These are phyloP conservation scores for Cistogaster globosa DNA, from an alignment of 2,888 invertebrate genomes.

Conservation along the genomic window DNA sequence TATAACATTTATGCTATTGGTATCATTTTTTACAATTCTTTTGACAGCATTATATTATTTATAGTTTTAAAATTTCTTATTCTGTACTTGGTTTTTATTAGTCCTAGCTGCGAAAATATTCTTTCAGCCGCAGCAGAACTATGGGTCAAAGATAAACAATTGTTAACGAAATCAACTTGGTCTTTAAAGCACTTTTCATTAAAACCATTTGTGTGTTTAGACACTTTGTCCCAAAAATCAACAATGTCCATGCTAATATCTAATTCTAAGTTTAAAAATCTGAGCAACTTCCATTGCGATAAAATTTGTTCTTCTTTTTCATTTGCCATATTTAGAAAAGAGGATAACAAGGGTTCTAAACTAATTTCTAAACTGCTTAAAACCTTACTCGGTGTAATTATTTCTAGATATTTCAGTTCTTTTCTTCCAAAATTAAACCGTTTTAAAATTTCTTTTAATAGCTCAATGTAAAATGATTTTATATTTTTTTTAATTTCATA, in stretches of 20 bases:
- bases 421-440: slow-evolving; percentile 44
- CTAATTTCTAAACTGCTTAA: slow-evolving; percentile 30
- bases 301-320: slow-evolving; percentile 23
- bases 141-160: slow-evolving; percentile 42
- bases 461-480: slow-evolving; percentile 49
- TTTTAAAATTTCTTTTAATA: slow-evolving; percentile 45
- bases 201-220: slow-evolving; percentile 26
- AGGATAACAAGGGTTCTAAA: slow-evolving; percentile 11
- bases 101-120: slow-evolving; percentile 21
- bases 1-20: neutral
- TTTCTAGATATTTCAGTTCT: slow-evolving; percentile 40
- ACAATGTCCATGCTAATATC: slow-evolving; percentile 10
- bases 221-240: slow-evolving; percentile 16
- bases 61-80: slow-evolving; percentile 15
- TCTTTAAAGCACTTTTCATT: slow-evolving; percentile 24
- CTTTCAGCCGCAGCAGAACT: slow-evolving; percentile 48
- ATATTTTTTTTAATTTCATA: slow-evolving; percentile 40
- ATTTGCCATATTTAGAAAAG: slow-evolving; percentile 5
- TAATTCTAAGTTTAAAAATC: slow-evolving; percentile 40
- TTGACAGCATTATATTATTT: slow-evolving; percentile 29
- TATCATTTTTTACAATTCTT: slow-evolving; percentile 17
- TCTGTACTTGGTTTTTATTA: slow-evolving; percentile 44
- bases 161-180: slow-evolving; percentile 9
- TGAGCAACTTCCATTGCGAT: slow-evolving; percentile 45
- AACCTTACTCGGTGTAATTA: slow-evolving; percentile 44